Base-by-base conservation (phyloP, 1,140 invertebrate species). In the Platyscapa corneri region DNA sequence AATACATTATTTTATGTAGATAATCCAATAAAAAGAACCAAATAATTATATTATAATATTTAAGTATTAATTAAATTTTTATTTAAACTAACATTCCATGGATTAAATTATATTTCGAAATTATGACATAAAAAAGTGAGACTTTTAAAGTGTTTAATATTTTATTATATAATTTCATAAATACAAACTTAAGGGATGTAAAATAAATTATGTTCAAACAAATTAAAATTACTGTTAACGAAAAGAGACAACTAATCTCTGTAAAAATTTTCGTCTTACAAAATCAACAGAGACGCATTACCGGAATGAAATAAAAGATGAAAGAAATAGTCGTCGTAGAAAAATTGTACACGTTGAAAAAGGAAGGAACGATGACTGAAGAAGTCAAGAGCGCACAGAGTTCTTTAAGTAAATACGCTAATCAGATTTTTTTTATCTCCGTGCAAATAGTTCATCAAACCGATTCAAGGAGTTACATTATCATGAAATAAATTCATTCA, bases 371-470 rank as follows among this genome's bases (percentile, higher is more conserved):
- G 32, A 34, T 37, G 72, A 53, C 79, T 42, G 39, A 70, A 53
- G 32, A 72, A 53, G 65, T 42, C 32, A 82, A 82, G 67, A 67
- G 16, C 34, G 53, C 34, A 42, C n/a, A 82, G 84, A 90, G 83
- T 91, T 90, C 90, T 87, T 88, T 90, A 87, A 88, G 88, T 91
- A 92, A 92, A 92, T 92, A 92, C 88, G 89, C 90, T 90, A 91
- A 93, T 92, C 91, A 91, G 89, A 88, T 90, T 90, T 89, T 90
- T 91, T 90, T 89, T 89, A 88, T 89, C 89, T 86, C 86, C 85
- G 88, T 88, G 89, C 88, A 92, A 92, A 92, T 89, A 93, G 89
- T 91, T 92, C 91, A 92, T 92, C 91, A 92, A 91, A 90, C 87
- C 88, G 86, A 91, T 91, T 91, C 88, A 88, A 88, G 78, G 86